Percentiles rank a stretch among this genome's conserved stretches.
Evolutionary conservation across 2,888 invertebrate genomes (phyloP).

Genomic region (Adelphocoris suturalis): DNA sequence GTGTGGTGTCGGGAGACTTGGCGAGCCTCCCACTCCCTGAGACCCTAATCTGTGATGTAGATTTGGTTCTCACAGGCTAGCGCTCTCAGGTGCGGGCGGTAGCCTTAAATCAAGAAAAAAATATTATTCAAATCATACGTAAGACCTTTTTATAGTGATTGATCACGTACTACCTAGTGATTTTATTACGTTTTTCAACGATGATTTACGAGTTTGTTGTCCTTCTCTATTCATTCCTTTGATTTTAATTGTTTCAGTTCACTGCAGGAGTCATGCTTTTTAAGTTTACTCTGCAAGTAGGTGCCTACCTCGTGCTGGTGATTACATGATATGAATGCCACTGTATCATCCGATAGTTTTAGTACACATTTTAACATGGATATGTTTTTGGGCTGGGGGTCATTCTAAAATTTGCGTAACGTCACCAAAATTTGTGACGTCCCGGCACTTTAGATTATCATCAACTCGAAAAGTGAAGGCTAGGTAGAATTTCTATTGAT

Average conservation of each 20-base stretch:
- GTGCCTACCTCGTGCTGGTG: too few species aligned
- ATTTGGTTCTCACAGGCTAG: slow-evolving; percentile 85
- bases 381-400: too few species aligned
- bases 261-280: background rate
- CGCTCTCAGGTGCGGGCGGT: slow-evolving; percentile 77
- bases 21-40: slow-evolving; percentile 86
- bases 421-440: too few species aligned
- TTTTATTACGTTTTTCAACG: slow-evolving; percentile 12
- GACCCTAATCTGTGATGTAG: slow-evolving; percentile 88
- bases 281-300: background rate
- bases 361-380: too few species aligned
- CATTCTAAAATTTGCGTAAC: too few species aligned
- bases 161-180: background rate
- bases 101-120: slow-evolving; percentile 73
- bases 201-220: background rate
- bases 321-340: too few species aligned
- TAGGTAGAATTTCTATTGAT: too few species aligned
- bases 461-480: too few species aligned
- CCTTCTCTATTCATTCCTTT: background rate
- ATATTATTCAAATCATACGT: slow-evolving; percentile 50
- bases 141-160: slow-evolving; percentile 48
- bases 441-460: too few species aligned
- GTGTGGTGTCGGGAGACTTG: slow-evolving; percentile 63
- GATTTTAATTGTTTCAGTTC: slow-evolving; percentile 19
- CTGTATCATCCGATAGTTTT: too few species aligned